Conservation (phyloP, 2,888 invertebrate genomes). For the Ectemnius cavifrons region DNA sequence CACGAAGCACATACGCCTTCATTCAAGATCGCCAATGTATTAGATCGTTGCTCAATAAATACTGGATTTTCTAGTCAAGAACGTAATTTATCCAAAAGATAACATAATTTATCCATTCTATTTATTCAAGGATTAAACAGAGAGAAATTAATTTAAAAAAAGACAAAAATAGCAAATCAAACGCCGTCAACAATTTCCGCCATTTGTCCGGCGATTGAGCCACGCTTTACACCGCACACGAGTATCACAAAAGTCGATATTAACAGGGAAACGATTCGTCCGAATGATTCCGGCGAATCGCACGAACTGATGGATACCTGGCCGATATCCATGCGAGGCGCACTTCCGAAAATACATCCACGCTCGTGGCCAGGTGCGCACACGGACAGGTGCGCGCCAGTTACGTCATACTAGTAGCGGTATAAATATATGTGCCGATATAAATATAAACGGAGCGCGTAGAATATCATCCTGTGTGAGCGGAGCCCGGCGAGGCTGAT, state of each 20-base stretch:
- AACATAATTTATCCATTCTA: too few species aligned
- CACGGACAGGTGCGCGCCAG: not conserved
- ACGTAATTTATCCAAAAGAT: too few species aligned
- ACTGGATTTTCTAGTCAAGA: not conserved
- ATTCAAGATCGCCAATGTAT: not conserved
- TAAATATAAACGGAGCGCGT: conserved; percentile 32
- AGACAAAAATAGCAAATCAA: not conserved
- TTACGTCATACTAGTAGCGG: not conserved
- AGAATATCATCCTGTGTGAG: conserved; percentile 26
- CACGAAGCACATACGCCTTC: too few species aligned
- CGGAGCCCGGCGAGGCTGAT: conserved; percentile 45
- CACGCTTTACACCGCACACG: conserved; percentile 36
- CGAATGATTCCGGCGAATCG: conserved; percentile 51
- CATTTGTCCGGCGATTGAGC: conserved; percentile 35
- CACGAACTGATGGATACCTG: conserved; percentile 47
- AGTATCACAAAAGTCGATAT: conserved; percentile 42
- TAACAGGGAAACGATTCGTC: conserved; percentile 46
- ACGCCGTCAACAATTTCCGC: conserved; percentile 15
- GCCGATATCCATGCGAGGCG: conserved; percentile 15
- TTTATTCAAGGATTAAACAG: not conserved
- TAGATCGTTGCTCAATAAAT: too few species aligned
- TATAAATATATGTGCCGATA: conserved; percentile 24
- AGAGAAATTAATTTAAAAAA: not conserved
- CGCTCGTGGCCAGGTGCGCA: not conserved
- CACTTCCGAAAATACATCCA: conserved; percentile 20